Percentiles rank a stretch among this genome's conserved stretches.
Conservation (phyloP, 2,888 invertebrate genomes). For the Leptinotarsa juncta region DNA sequence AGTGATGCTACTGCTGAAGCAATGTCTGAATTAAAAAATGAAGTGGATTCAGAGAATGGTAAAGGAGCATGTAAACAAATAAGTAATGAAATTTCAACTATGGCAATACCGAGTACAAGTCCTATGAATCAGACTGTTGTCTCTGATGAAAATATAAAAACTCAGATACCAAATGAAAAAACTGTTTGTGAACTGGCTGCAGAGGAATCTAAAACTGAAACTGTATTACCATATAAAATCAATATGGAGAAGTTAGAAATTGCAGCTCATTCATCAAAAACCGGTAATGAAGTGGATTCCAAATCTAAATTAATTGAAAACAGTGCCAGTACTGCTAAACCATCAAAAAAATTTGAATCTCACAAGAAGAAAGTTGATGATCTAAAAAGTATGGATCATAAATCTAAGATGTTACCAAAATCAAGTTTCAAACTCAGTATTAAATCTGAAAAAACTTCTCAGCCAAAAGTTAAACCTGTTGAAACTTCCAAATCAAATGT, state of each 20-base stretch:
- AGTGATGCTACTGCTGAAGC: neutral
- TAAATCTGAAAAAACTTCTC: conserved; percentile 31
- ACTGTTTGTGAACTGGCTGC: neutral
- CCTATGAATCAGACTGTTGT: no score
- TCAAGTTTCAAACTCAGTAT: conserved; percentile 20
- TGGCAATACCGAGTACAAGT: neutral
- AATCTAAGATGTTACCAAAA: conserved; percentile 28
- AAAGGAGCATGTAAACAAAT: neutral
- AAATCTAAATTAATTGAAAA: neutral
- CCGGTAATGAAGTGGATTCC: neutral
- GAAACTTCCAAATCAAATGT: conserved; percentile 17
- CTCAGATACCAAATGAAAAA: no score
- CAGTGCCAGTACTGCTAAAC: conserved; percentile 6
- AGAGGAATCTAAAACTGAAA: neutral
- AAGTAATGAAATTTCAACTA: neutral
- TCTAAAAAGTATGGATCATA: conserved; percentile 22
- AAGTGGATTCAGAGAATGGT: neutral
- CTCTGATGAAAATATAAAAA: no score
- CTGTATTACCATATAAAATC: neutral
- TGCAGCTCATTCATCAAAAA: neutral
- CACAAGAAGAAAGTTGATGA: conserved; percentile 31
- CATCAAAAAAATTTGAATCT: conserved; percentile 20
- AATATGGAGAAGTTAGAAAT: neutral
- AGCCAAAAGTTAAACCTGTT: conserved; percentile 21
- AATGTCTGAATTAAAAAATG: neutral